A percentile compares a stretch with the other conserved stretches of the same genome.
Evolutionary conservation across 2,888 invertebrate species (phyloP).

Genomic region (Stegana nigrithorax): DNA sequence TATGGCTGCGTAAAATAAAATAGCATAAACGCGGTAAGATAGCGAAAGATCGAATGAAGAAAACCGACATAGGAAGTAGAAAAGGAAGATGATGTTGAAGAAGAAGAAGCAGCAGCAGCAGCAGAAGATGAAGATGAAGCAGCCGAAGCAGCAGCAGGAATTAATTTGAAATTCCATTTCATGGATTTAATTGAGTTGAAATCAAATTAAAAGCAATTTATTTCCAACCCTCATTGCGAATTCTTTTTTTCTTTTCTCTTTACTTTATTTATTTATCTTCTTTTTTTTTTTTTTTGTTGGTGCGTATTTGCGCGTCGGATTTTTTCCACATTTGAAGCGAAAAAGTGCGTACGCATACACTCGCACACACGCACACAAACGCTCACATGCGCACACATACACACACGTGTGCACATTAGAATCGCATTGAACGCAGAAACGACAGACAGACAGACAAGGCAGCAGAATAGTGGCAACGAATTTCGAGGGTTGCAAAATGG

Average conservation of each 20-base stretch:
- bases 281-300: neutral
- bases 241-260: constrained; percentile 36
- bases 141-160: constrained; percentile 33
- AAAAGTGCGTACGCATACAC: constrained; percentile 28
- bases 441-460: constrained; percentile 3
- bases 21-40: constrained; percentile 26
- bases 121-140: too few species aligned
- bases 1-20: constrained; percentile 16
- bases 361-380: constrained; percentile 2
- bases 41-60: neutral
- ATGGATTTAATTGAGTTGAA: constrained; percentile 69
- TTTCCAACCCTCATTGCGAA: constrained; percentile 64
- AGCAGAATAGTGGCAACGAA: too few species aligned
- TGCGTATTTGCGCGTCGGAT: neutral
- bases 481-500: constrained; percentile 8
- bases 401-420: constrained; percentile 23
- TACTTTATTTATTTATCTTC: neutral
- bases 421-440: neutral
- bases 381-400: constrained; percentile 31
- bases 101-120: too few species aligned
- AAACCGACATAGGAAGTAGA: too few species aligned
- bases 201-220: constrained; percentile 68
- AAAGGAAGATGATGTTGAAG: too few species aligned
- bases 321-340: neutral
- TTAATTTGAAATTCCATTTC: constrained; percentile 68